Evolutionary conservation across 2,888 invertebrate genomes (phyloP).

Genomic region (Drosophila pegasa): DNA sequence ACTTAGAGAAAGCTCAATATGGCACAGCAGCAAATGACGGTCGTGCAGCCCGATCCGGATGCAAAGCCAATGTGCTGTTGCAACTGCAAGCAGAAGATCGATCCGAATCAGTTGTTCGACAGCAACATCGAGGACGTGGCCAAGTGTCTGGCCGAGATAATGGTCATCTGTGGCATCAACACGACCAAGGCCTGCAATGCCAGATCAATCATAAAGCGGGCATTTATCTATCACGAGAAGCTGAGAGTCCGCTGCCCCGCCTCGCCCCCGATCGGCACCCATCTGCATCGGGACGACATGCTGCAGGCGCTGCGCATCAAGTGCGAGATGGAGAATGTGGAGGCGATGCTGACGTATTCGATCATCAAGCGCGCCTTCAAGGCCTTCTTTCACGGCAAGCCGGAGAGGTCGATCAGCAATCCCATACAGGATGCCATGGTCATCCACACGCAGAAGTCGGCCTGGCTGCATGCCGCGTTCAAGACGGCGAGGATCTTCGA

Average conservation of each 20-base stretch:
- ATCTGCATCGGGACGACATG: constrained; percentile 76
- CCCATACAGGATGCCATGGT: constrained; percentile 71
- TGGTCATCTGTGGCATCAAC: constrained; percentile 80
- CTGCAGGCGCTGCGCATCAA: constrained; percentile 76
- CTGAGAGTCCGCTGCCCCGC: constrained; percentile 62
- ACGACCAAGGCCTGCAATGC: constrained; percentile 73
- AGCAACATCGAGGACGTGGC: constrained; percentile 71
- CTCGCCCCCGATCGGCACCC: constrained; percentile 38
- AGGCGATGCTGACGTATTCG: constrained; percentile 79
- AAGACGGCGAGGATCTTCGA: constrained; percentile 77
- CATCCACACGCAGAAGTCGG: constrained; percentile 62
- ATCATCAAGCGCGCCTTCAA: constrained; percentile 82
- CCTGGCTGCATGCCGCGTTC: constrained; percentile 81
- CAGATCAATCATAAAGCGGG: constrained; percentile 70
- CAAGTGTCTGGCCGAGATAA: constrained; percentile 65
- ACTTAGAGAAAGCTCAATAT: constrained; percentile 20
- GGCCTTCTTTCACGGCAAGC: constrained; percentile 81
- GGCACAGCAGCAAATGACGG: constrained; percentile 17
- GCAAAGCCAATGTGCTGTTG: constrained; percentile 39
- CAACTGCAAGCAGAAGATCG: constrained; percentile 61
- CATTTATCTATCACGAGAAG: constrained; percentile 80
- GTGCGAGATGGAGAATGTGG: constrained; percentile 77
- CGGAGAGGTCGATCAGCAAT: constrained; percentile 65
- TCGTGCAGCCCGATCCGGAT: constrained; percentile 4
- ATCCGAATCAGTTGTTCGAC: constrained; percentile 67